These are phyloP conservation scores for Gulo gulo DNA, from an alignment of 2,113 vertebrate genomes.

Conservation along the genomic window DNA sequence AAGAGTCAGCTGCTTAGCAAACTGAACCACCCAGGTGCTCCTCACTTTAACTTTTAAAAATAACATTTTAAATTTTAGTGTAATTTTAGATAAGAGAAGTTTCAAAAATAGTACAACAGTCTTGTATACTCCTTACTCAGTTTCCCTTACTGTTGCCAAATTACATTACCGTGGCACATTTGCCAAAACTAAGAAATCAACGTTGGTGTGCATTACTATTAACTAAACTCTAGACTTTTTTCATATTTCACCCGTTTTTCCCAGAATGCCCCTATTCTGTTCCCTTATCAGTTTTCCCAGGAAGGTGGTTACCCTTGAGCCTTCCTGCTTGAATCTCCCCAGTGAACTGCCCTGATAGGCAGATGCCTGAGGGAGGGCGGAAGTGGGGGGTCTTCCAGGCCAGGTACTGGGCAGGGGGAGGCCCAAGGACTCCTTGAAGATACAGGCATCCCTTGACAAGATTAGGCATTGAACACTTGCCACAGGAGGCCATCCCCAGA, in stretches of 20 bases:
- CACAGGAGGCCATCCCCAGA: not conserved
- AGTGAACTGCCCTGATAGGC: not conserved
- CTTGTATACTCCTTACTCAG: not conserved
- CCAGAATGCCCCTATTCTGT: not conserved
- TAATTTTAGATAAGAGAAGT: not conserved
- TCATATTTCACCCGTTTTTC: not conserved
- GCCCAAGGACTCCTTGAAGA: not conserved
- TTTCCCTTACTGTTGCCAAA: not conserved
- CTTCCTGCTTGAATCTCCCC: not conserved
- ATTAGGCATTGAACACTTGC: not conserved
- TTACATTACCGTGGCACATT: not conserved
- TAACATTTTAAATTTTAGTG: not conserved
- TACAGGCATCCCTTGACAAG: not conserved
- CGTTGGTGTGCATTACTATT: not conserved
- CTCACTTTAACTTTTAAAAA: not conserved
- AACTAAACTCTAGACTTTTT: not conserved
- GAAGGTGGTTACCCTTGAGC: not conserved
- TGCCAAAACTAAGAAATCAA: not conserved
- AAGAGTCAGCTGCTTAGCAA: not conserved
- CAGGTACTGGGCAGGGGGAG: not conserved
- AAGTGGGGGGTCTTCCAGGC: not conserved
- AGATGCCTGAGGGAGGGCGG: not conserved
- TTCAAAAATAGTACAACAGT: not conserved
- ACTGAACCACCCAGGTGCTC: not conserved
- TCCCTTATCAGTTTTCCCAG: not conserved